A percentile compares a stretch with the other conserved stretches of the same genome.
Conservation (phyloP, 2,797 vertebrate genomes). For the Gallirallus australis region DNA sequence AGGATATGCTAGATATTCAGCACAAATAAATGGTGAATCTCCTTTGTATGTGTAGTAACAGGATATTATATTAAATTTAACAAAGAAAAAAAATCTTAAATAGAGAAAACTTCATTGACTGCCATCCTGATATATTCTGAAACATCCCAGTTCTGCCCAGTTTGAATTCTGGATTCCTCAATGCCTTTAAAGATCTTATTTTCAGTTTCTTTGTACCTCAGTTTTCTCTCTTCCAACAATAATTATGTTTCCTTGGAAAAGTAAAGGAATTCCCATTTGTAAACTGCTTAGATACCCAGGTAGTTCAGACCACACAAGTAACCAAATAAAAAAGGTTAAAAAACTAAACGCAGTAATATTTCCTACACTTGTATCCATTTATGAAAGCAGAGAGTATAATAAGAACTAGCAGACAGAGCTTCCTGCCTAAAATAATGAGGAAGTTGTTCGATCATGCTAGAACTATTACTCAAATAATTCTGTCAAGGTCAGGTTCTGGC, state of each 20-base stretch:
- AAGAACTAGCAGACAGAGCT: neutral
- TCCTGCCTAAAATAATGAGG: neutral
- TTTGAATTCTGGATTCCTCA: neutral
- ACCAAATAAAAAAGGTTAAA: neutral
- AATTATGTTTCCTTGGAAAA: neutral
- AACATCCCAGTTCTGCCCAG: neutral
- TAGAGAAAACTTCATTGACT: neutral
- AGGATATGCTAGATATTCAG: neutral
- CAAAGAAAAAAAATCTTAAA: neutral
- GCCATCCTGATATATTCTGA: neutral
- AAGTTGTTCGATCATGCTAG: neutral
- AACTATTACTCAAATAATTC: conserved; percentile 26
- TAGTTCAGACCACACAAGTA: neutral
- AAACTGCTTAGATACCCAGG: neutral
- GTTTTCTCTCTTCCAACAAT: neutral
- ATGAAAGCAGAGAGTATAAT: neutral
- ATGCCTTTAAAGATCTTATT: neutral
- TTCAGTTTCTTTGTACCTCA: neutral
- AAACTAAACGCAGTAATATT: neutral
- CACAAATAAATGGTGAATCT: neutral
- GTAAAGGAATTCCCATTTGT: neutral
- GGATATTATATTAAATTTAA: neutral
- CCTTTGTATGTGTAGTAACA: neutral
- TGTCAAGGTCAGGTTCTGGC: conserved; percentile 23
- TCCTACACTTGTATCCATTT: neutral